Percentiles rank a stretch among this genome's conserved stretches.
Evolutionary conservation across 2,113 vertebrate genomes (phyloP).

Genomic region (Cyprinodon tularosa): DNA sequence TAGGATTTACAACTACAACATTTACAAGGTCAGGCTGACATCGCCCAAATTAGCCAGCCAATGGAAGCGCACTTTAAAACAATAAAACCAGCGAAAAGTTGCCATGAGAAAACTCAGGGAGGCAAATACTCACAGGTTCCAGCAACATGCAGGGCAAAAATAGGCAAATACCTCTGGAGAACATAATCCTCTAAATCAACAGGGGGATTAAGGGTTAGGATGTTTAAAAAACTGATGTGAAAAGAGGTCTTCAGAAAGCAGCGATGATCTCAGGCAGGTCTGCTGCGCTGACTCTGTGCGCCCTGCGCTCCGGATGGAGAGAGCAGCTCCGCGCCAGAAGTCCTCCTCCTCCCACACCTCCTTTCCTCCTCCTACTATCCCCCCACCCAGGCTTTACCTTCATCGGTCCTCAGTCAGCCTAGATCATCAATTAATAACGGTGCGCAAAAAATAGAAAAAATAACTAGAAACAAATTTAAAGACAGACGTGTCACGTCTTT

Average conservation of each 20-base stretch:
- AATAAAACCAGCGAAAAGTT: background rate
- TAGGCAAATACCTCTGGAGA: conserved; percentile 23
- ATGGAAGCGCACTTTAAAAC: background rate
- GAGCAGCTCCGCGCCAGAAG: conserved; percentile 14
- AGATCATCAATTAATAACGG: background rate
- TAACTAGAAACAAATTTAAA: background rate
- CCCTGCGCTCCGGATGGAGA: conserved; percentile 28
- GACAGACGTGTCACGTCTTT: background rate
- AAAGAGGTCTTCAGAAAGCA: background rate
- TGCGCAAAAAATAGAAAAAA: background rate
- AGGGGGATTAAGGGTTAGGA: background rate
- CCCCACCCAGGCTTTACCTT: conserved; percentile 36
- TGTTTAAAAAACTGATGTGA: background rate
- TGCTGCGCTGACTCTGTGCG: conserved; percentile 24
- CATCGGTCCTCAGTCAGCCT: conserved; percentile 26
- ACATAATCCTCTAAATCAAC: conserved; percentile 32
- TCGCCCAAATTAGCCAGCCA: background rate
- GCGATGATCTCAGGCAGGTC: conserved; percentile 20
- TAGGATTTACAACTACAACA: background rate
- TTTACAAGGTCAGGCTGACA: background rate
- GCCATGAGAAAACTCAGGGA: conserved; percentile 17
- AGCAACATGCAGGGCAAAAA: conserved; percentile 50
- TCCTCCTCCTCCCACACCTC: conserved; percentile 7
- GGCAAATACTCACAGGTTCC: conserved; percentile 58
- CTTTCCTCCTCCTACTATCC: conserved; percentile 4